phyloP scores from a whole-genome alignment of 2,888 invertebrate species.

The Crossocerus cetratus region DNA sequence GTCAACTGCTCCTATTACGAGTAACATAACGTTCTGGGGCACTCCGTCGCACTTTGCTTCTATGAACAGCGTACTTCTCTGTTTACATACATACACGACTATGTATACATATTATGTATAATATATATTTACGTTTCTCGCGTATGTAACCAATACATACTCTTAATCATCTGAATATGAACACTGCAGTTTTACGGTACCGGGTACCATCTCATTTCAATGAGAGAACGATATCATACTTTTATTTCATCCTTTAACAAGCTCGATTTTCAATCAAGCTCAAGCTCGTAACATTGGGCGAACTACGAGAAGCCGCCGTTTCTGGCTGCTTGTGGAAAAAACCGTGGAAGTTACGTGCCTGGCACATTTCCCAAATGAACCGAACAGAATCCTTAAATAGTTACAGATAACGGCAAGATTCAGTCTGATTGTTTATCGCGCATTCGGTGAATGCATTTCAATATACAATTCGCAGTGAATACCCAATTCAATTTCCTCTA shows the following conservation, averaged over 20 bases:
- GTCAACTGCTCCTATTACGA: not conserved
- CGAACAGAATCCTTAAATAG: constrained; percentile 29
- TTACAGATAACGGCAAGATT: constrained; percentile 39
- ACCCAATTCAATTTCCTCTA: constrained; percentile 36
- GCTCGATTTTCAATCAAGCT: constrained; percentile 58
- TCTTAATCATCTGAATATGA: constrained; percentile 52
- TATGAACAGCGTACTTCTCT: constrained; percentile 42
- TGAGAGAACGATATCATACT: constrained; percentile 31
- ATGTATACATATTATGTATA: constrained; percentile 54
- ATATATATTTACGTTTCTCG: constrained; percentile 42
- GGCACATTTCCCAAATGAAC: not conserved
- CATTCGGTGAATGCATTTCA: constrained; percentile 33
- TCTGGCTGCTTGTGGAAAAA: constrained; percentile 20
- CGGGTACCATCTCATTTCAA: constrained; percentile 30
- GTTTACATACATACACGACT: constrained; percentile 48
- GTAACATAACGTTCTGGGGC: constrained; percentile 51
- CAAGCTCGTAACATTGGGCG: constrained; percentile 48
- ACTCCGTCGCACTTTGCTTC: constrained; percentile 54
- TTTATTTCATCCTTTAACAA: constrained; percentile 23
- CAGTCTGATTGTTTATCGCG: constrained; percentile 38
- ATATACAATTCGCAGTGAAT: constrained; percentile 39
- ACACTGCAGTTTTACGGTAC: constrained; percentile 55
- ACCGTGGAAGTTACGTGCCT: constrained; percentile 29
- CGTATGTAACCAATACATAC: constrained; percentile 46
- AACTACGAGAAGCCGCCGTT: constrained; percentile 36